A percentile compares a stretch with the other conserved stretches of the same genome.
Conservation (phyloP, 2,797 vertebrate genomes). For the Natrix natrix region DNA sequence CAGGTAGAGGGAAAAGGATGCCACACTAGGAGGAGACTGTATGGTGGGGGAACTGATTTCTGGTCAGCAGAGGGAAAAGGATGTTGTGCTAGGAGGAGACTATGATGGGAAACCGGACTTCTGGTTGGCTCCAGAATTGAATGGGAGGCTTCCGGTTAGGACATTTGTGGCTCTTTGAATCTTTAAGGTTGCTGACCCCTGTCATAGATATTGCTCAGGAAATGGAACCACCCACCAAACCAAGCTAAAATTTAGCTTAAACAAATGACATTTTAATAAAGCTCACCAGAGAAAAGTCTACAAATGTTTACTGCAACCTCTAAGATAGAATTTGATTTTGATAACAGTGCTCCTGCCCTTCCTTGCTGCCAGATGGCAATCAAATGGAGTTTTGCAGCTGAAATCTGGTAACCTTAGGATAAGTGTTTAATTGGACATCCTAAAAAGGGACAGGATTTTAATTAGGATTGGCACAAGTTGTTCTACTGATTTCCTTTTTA, state of each 20-base stretch:
- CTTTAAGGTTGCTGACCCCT: conserved; percentile 1
- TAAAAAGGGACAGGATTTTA: not conserved
- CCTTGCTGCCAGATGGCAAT: not conserved
- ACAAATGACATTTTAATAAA: conserved; percentile 49
- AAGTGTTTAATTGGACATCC: not conserved
- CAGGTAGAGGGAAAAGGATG: too few relatives aligned
- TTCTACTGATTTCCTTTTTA: not conserved
- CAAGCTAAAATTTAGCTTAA: conserved; percentile 52
- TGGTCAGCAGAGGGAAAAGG: too few relatives aligned
- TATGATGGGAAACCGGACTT: too few relatives aligned
- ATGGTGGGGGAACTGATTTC: too few relatives aligned
- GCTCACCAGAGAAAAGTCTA: conserved; percentile 1
- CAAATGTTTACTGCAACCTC: not conserved
- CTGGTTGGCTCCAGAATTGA: too few relatives aligned
- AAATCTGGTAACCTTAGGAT: not conserved
- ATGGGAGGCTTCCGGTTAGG: too few relatives aligned
- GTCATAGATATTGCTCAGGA: conserved; percentile 39
- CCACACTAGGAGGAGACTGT: too few relatives aligned
- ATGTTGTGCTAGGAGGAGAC: too few relatives aligned
- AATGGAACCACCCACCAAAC: conserved; percentile 20
- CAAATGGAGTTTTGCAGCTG: not conserved
- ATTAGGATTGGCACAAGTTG: not conserved
- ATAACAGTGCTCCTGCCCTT: not conserved
- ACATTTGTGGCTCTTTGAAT: too few relatives aligned
- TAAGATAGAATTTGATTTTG: not conserved